These are phyloP conservation scores for Lepisosteus oculatus DNA, from an alignment of 2,113 vertebrate genomes.

Conservation along the genomic window DNA sequence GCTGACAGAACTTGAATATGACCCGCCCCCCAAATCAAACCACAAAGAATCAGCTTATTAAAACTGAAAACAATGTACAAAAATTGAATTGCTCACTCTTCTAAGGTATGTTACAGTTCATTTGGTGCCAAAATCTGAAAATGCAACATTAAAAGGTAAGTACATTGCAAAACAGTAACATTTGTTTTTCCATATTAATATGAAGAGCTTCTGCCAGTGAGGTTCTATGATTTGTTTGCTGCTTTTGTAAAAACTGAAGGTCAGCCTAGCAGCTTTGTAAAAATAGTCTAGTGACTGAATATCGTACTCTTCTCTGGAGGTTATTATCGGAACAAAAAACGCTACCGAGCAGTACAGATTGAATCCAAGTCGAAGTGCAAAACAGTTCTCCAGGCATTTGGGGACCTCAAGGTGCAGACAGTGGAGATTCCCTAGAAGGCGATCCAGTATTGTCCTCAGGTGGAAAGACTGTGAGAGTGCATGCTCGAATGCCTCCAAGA, in stretches of 20 bases:
- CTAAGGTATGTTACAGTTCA: constrained; percentile 48
- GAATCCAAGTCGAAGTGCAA: constrained; percentile 74
- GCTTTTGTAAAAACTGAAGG: constrained; percentile 45
- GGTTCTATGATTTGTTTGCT: constrained; percentile 6
- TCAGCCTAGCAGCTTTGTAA: constrained; percentile 50
- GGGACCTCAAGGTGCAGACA: constrained; percentile 84
- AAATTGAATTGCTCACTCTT: constrained; percentile 72
- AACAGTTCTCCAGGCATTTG: constrained; percentile 62
- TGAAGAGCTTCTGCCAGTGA: constrained; percentile 1
- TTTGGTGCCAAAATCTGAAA: constrained; percentile 30
- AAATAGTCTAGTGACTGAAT: constrained; percentile 36
- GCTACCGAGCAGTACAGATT: constrained; percentile 46
- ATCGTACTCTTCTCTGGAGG: neutral
- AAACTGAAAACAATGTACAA: constrained; percentile 70
- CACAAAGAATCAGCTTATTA: constrained; percentile 48
- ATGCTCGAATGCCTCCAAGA: constrained; percentile 95
- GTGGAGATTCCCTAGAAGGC: constrained; percentile 90
- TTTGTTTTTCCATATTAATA: constrained; percentile 31
- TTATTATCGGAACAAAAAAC: constrained; percentile 29
- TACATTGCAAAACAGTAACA: constrained; percentile 54
- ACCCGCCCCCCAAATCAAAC: constrained; percentile 44
- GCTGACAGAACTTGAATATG: constrained; percentile 42
- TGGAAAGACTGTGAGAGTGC: constrained; percentile 95
- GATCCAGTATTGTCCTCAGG: constrained; percentile 90
- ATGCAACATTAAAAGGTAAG: constrained; percentile 57